These are phyloP conservation scores for Phytoseiulus persimilis DNA, from an alignment of 2,888 invertebrate species.

Conservation along the genomic window DNA sequence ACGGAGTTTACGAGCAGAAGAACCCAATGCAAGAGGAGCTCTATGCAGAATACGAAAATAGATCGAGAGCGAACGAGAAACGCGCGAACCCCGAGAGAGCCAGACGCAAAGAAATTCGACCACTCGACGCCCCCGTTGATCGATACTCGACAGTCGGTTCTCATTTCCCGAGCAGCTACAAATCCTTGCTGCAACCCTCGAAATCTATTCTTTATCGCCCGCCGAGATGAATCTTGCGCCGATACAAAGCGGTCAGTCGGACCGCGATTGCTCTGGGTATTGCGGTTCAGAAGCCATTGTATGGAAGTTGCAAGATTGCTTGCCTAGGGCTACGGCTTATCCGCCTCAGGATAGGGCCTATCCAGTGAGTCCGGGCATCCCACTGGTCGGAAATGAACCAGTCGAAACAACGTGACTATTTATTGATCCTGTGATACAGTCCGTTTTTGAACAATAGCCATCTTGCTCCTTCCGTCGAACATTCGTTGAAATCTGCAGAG, in stretches of 20 bases:
- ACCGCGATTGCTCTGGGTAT: no score
- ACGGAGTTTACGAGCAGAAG: slow-evolving; percentile 24
- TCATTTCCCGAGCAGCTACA: slow-evolving; percentile 28
- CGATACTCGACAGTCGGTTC: slow-evolving; percentile 22
- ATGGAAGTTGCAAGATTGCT: no score
- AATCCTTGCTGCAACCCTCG: slow-evolving; percentile 14
- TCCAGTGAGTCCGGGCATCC: no score
- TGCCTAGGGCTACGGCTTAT: no score
- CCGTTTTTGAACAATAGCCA: neutral
- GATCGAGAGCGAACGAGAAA: neutral
- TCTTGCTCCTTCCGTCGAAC: neutral
- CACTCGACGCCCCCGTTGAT: neutral
- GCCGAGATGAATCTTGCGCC: neutral
- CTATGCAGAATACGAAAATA: neutral
- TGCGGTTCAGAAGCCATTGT: no score
- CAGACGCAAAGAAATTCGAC: slow-evolving; percentile 9
- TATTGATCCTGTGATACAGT: neutral
- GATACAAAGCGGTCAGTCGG: neutral
- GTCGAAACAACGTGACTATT: neutral
- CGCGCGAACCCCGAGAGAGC: neutral
- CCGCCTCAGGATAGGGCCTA: no score
- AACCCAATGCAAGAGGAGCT: neutral
- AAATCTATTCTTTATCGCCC: slow-evolving; percentile 26
- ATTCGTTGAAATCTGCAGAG: neutral
- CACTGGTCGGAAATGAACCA: neutral